Base-by-base conservation (phyloP, 2,113 vertebrate species). In the western clawed frog (Xenopus tropicalis) region DNA sequence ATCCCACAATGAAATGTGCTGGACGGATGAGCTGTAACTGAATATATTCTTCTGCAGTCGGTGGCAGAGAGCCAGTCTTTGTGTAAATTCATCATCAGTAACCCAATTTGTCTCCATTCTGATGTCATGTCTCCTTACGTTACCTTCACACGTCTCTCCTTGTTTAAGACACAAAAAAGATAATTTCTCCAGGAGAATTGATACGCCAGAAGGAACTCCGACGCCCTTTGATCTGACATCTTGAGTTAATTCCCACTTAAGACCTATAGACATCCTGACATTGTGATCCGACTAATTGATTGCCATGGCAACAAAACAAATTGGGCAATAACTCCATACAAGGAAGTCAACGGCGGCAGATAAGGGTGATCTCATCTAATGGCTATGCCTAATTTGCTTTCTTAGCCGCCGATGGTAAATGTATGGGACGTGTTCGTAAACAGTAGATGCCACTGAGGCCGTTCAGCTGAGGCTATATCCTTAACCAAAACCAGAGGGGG, bases 271-370 rank as follows among this genome's bases (percentile, higher is more conserved):
- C 9, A 17, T 17, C 25, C 17, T 71, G 21, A 52, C 48, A 21
- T n/a, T 51, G 70, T 21, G 59, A 22, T 72, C 14, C 37, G 37
- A 25, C 61, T 20, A 20, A n/a, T 3, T 58, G 16, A 37, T 54
- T 19, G 5, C 65, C 72, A 67, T 74, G 51, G 65, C 21, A 74
- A 69, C 72, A 68, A 61, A 69, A 74, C 72, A 68, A 54, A 43
- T n/a, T 42, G 63, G 29, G 14, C 22, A 1, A 42, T 59, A 37
- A 22, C 20, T 44, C 62, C 25, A 11, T 65, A 44, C 16, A 65
- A 44, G 62, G 29, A 65, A 44, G 37, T 48, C 14, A 3, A 58
- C 56, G 11, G 1, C 11, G 21, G 6, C 57, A 22, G 57, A 59
- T 22, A 59, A 23, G 21, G 11, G 61, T 72, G 62, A 72, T 67